Base-by-base conservation (phyloP, 2,888 invertebrate species). In the Sussaba pulchella region DNA sequence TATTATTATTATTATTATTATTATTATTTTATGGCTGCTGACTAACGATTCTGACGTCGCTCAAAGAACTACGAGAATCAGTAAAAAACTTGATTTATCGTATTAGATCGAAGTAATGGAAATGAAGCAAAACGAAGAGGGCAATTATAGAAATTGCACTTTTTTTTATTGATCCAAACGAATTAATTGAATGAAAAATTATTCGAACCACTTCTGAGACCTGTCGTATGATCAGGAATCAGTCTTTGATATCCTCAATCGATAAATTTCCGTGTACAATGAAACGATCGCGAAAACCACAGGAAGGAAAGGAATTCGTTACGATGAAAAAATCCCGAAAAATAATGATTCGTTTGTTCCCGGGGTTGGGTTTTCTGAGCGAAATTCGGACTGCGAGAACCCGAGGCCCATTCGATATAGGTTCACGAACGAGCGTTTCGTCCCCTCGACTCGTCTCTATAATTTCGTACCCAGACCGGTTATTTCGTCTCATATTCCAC, bases 391-490 rank as follows among this genome's bases (percentile, higher is more conserved):
- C 59, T 12, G 14, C 26, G 19, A 10, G 41, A 47, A 19, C 19
- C 52, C 36, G n/a, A 41, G 10, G 45, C 59, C 19, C 47, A 17
- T 9, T 36, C 31, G 59, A 52, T 54, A 59, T 10, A 12, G 57
- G 2, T 6, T 61, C 47, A 24, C 45, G 19, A 59, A 31, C n/a
- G 12, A 41, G 24, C 50, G 59, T 21, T 24, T 78, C 66, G 19
- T 67, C 50, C 52, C 52, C 47, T 36, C 14, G 17, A 43, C 31
- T 54, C 66, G 50, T 36, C 72, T 39, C 66, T 66, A 61, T 67
- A 78, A 78, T 72, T 72, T 61, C 47, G 36, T 52, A n/a, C 57
- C 57, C 57, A 47, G 77, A 78, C 78, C 78, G 78, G 72, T 78
- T 78, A 61, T 72, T 72, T 54, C 39, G 45, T 43, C 6, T 41